Conservation (phyloP, 2,113 vertebrate species). For the Ceyx cyanopectus region DNA sequence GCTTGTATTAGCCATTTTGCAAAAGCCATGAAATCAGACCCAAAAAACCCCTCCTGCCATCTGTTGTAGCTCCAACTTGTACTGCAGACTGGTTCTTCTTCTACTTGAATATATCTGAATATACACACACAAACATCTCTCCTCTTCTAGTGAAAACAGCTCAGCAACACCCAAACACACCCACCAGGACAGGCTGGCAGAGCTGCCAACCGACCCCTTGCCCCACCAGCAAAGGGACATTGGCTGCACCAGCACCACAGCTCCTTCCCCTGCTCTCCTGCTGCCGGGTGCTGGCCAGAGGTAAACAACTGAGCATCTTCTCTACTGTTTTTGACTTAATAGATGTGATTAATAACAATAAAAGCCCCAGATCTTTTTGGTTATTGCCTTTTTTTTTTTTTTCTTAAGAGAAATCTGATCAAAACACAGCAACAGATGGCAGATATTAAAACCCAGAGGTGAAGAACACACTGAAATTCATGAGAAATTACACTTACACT, state of each 20-base stretch:
- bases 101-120: neutral
- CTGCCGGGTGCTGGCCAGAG: accelerated
- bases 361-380: neutral
- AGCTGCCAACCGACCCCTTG: neutral
- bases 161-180: neutral
- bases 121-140: neutral
- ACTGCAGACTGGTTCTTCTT: neutral
- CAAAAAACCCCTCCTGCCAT: neutral
- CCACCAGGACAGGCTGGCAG: accelerated
- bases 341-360: neutral
- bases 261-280: neutral
- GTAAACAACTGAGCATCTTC: neutral
- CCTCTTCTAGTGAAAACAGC: neutral
- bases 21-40: neutral
- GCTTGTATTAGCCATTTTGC: neutral
- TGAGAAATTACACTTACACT: neutral
- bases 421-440: neutral
- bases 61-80: neutral
- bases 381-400: neutral
- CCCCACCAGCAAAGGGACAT: accelerated
- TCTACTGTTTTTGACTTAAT: neutral
- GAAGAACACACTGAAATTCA: neutral
- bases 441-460: neutral
- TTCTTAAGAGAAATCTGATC: neutral
- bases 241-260: accelerated